Percentiles rank a stretch among this genome's conserved stretches.
phyloP scores from a whole-genome alignment of 2,797 vertebrate genomes.

The Chloroceryle inda region DNA sequence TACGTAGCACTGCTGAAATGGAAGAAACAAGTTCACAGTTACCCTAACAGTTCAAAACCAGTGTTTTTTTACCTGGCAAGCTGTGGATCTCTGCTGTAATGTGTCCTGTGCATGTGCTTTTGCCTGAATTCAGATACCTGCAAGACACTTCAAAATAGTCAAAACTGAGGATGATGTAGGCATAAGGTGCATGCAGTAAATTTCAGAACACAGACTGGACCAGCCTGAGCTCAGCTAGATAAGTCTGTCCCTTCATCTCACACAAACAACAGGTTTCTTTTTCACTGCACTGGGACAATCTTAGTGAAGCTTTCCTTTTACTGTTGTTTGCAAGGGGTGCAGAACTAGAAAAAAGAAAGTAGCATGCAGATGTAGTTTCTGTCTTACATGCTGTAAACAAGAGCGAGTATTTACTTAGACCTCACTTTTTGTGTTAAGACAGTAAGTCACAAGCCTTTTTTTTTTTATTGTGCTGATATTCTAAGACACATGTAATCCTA shows the following conservation, averaged over 20 bases:
- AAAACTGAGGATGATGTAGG: neutral
- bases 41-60: neutral
- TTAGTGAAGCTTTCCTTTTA: neutral
- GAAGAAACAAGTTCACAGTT: neutral
- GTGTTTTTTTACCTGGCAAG: neutral
- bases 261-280: neutral
- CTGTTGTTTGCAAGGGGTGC: neutral
- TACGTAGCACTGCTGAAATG: neutral
- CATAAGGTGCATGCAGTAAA: neutral
- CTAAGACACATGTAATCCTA: neutral
- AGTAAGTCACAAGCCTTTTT: neutral
- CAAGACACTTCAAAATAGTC: neutral
- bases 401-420: neutral
- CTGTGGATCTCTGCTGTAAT: neutral
- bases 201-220: neutral
- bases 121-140: neutral
- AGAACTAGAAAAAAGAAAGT: neutral
- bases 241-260: neutral
- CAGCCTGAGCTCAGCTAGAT: neutral
- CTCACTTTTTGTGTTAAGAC: neutral
- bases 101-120: neutral
- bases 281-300: neutral
- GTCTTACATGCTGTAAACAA: neutral
- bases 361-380: neutral
- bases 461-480: neutral